These are phyloP conservation scores for Nysson spinosus DNA, from an alignment of 2,888 invertebrate species.

Conservation along the genomic window DNA sequence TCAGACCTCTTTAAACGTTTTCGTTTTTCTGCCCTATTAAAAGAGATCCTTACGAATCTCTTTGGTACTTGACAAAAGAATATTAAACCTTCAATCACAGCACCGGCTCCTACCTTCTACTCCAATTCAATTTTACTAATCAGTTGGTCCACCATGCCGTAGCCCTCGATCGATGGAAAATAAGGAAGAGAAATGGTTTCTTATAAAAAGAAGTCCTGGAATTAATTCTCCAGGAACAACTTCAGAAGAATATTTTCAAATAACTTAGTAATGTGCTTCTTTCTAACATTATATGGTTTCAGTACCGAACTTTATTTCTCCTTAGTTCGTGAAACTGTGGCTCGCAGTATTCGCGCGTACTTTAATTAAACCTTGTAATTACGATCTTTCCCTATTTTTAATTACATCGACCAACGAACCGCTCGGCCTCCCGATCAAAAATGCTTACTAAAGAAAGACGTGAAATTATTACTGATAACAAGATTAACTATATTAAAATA, in stretches of 20 bases:
- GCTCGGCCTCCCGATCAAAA: not conserved
- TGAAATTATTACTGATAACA: not conserved
- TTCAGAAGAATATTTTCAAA: not conserved
- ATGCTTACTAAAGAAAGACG: not conserved
- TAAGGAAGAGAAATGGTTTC: not conserved
- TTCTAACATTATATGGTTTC: too few species aligned
- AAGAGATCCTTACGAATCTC: conserved; percentile 1
- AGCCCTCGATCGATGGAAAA: not conserved
- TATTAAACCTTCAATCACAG: not conserved
- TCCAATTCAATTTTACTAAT: conserved; percentile 24
- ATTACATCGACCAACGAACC: conserved; percentile 24
- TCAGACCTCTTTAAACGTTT: not conserved
- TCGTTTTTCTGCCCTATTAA: too few species aligned
- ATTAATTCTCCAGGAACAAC: not conserved
- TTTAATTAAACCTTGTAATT: conserved; percentile 46
- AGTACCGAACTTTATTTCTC: too few species aligned
- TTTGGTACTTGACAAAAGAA: conserved; percentile 7
- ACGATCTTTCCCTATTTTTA: conserved; percentile 39
- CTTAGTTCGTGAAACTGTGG: not conserved
- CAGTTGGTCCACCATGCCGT: conserved; percentile 1
- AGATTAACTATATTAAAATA: too few species aligned
- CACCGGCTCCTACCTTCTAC: not conserved
- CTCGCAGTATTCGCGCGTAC: conserved; percentile 18
- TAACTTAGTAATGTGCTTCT: not conserved
- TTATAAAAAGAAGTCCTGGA: conserved; percentile 2